Percentiles rank a stretch among this genome's conserved stretches.
Evolutionary conservation across 2,888 invertebrate genomes (phyloP).

Genomic region (Rambutsinella grinnellia): DNA sequence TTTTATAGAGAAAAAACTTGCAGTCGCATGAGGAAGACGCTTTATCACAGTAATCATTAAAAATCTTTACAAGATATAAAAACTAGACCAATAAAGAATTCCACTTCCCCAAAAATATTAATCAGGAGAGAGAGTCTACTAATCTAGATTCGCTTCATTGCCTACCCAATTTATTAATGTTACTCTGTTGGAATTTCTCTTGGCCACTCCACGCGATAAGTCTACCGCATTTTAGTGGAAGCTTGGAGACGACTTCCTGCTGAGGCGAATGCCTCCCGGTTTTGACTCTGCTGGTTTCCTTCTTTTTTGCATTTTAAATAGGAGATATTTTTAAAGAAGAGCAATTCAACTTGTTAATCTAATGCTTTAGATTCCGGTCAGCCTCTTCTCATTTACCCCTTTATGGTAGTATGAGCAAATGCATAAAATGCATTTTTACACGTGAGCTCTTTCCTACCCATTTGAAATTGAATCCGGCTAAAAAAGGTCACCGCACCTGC

Average conservation of each 20-base stretch:
- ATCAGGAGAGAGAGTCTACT: constrained; percentile 7
- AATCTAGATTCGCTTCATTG: constrained; percentile 31
- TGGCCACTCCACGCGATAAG: no score
- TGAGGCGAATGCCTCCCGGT: constrained; percentile 47
- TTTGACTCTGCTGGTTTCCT: constrained; percentile 13
- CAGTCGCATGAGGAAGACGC: not conserved
- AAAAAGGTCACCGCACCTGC: constrained; percentile 55
- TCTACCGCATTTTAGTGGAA: constrained; percentile 25
- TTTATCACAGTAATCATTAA: not conserved
- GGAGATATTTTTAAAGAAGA: not conserved
- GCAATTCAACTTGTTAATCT: not conserved
- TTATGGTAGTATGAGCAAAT: no score
- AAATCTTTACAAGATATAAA: constrained; percentile 12
- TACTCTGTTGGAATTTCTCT: no score
- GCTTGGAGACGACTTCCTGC: constrained; percentile 53
- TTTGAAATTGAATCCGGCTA: not conserved
- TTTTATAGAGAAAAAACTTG: constrained; percentile 1
- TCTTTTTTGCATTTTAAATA: not conserved
- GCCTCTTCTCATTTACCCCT: not conserved
- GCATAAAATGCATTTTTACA: not conserved
- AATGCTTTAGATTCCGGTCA: not conserved
- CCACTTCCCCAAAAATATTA: not conserved
- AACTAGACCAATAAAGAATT: constrained; percentile 36
- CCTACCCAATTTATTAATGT: no score
- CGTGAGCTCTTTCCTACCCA: no score